These are phyloP conservation scores for Psilopsiagon aurifrons DNA, from an alignment of 2,113 vertebrate genomes.

Conservation along the genomic window DNA sequence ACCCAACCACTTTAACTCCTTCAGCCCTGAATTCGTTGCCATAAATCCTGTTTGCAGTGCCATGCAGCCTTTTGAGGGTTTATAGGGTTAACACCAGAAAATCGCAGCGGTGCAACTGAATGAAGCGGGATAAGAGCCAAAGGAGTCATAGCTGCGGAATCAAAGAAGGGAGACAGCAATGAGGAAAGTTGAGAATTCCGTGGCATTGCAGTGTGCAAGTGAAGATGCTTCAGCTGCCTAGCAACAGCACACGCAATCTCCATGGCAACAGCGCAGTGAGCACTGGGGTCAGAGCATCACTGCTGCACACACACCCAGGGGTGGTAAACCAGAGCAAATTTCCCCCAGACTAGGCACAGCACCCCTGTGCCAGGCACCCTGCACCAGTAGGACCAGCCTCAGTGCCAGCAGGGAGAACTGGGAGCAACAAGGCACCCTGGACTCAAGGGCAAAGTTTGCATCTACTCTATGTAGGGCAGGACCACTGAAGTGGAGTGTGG, in stretches of 20 bases:
- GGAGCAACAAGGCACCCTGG: accelerated
- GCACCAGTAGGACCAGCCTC: accelerated
- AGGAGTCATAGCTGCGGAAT: slow-evolving; percentile 15
- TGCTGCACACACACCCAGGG: not conserved
- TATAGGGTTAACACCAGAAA: slow-evolving; percentile 27
- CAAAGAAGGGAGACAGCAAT: not conserved
- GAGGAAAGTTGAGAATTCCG: slow-evolving; percentile 56
- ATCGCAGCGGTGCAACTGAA: not conserved
- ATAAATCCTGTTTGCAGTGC: not conserved
- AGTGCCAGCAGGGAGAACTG: accelerated
- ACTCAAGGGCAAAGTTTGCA: not conserved
- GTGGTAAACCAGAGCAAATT: not conserved
- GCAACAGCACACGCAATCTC: slow-evolving; percentile 66
- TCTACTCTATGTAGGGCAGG: accelerated
- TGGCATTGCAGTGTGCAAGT: slow-evolving; percentile 34
- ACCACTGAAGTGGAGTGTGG: accelerated
- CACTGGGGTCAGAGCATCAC: not conserved
- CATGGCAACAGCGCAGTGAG: slow-evolving; percentile 22
- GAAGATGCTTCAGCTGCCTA: slow-evolving; percentile 60
- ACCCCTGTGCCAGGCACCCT: not conserved
- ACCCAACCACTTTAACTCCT: slow-evolving; percentile 54
- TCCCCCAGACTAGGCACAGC: accelerated
- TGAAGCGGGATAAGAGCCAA: slow-evolving; percentile 25
- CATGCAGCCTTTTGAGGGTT: not conserved
- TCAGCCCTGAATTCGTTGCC: not conserved